Evolutionary conservation across 2,113 vertebrate species (phyloP).

Genomic region (Pteronura brasiliensis): DNA sequence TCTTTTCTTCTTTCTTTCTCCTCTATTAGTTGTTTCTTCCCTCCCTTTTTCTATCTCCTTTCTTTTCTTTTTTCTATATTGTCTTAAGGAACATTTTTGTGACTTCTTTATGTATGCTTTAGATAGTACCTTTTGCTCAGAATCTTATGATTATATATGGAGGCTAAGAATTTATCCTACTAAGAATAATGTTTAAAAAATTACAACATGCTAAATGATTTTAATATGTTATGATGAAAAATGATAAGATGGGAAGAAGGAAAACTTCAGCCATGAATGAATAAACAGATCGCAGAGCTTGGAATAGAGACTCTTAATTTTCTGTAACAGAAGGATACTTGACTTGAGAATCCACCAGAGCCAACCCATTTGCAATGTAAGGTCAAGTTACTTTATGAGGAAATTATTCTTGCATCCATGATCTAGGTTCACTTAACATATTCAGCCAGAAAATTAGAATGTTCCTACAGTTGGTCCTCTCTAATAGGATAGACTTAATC

Average conservation of each 20-base stretch:
- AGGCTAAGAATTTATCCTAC: background rate
- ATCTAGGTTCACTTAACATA: background rate
- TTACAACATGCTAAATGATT: background rate
- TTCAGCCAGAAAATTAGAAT: slow-evolving; percentile 13
- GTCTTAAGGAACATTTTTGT: background rate
- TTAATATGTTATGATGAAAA: background rate
- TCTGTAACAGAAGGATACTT: background rate
- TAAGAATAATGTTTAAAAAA: background rate
- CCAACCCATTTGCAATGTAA: background rate
- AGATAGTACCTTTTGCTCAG: background rate
- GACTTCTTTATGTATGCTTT: background rate
- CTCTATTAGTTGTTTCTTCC: background rate
- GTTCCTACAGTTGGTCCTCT: background rate
- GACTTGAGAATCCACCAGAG: background rate
- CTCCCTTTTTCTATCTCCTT: background rate
- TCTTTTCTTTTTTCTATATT: background rate
- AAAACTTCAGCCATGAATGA: background rate
- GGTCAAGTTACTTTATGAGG: background rate
- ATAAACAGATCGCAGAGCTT: background rate
- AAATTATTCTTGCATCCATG: slow-evolving; percentile 11
- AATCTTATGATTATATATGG: background rate
- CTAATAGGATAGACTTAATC: background rate
- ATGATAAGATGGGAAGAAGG: background rate
- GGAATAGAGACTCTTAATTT: background rate
- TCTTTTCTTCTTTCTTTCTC: background rate